Percentiles rank a stretch among this genome's conserved stretches.
Conservation (phyloP, 2,888 invertebrate genomes). For the Volucella inanis region DNA sequence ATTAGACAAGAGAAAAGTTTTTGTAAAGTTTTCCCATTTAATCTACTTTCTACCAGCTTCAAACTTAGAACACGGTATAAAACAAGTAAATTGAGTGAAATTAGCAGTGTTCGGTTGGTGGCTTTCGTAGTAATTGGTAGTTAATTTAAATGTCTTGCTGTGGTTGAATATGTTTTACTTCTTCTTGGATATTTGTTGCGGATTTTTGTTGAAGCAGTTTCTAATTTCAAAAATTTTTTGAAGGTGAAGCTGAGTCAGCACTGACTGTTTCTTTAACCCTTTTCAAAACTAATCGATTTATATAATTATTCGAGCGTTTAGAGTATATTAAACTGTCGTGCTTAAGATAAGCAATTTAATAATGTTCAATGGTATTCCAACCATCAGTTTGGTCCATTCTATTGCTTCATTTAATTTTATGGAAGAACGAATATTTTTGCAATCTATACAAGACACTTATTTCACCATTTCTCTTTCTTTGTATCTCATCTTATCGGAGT, state of each 20-base stretch:
- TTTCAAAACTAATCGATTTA: too few relatives aligned
- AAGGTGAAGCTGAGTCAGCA: too few relatives aligned
- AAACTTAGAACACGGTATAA: constrained; percentile 27
- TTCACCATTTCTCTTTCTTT: too few relatives aligned
- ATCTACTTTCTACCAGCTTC: constrained; percentile 6
- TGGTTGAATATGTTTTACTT: constrained; percentile 7
- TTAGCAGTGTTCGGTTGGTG: constrained; percentile 62
- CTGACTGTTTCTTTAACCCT: background rate
- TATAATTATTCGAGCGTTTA: too few relatives aligned
- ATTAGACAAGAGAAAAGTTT: constrained; percentile 41
- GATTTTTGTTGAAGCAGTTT: constrained; percentile 4
- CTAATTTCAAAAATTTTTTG: background rate
- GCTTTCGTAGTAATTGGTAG: constrained; percentile 33
- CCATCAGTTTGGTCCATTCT: too few relatives aligned
- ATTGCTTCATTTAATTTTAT: too few relatives aligned
- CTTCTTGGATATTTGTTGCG: constrained; percentile 3
- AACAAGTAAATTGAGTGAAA: constrained; percentile 73
- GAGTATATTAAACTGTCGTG: too few relatives aligned
- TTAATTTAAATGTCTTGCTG: constrained; percentile 16
- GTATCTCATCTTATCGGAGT: too few relatives aligned
- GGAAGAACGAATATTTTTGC: too few relatives aligned
- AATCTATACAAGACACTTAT: too few relatives aligned
- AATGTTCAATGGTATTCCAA: too few relatives aligned
- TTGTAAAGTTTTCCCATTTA: constrained; percentile 27
- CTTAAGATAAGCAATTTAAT: too few relatives aligned